Conservation (phyloP, 2,888 invertebrate genomes). For the Eupelmus urozonus region DNA sequence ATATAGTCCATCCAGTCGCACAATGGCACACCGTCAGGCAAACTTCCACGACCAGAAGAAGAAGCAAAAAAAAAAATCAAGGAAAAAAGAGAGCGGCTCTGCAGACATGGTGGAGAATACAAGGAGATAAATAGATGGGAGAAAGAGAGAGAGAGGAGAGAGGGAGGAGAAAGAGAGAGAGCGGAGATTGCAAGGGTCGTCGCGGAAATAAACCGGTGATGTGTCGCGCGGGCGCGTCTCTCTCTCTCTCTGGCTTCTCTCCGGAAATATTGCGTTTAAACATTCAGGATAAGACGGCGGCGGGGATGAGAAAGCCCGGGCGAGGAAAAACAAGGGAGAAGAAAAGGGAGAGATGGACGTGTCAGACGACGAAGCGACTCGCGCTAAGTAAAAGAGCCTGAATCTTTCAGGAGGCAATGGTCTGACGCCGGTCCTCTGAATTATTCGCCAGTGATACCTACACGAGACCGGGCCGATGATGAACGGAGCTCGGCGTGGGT, state of each 20-base stretch:
- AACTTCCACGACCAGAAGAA: not conserved
- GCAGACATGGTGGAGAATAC: not conserved
- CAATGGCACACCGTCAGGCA: too few species aligned
- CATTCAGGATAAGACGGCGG: slow-evolving; percentile 53
- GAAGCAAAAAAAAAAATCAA: not conserved
- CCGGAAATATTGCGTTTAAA: slow-evolving; percentile 59
- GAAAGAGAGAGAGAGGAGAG: not conserved
- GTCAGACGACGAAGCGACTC: slow-evolving; percentile 22
- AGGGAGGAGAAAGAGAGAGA: not conserved
- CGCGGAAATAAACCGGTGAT: slow-evolving; percentile 49
- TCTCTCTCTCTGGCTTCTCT: slow-evolving; percentile 16
- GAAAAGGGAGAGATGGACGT: slow-evolving; percentile 3
- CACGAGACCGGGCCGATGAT: not conserved
- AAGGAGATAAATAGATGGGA: slow-evolving; percentile 13
- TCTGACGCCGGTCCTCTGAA: slow-evolving; percentile 1
- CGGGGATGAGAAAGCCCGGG: slow-evolving; percentile 12
- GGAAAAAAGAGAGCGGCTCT: not conserved
- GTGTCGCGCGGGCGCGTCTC: not conserved
- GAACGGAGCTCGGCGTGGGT: not conserved
- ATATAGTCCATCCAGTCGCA: not conserved
- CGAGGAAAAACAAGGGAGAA: not conserved
- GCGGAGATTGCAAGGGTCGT: slow-evolving; percentile 30
- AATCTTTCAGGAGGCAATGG: slow-evolving; percentile 36
- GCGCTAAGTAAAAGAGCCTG: slow-evolving; percentile 55
- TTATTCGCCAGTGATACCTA: slow-evolving; percentile 25